phyloP scores from a whole-genome alignment of 2,797 vertebrate genomes.

The Smutsia temminckii region DNA sequence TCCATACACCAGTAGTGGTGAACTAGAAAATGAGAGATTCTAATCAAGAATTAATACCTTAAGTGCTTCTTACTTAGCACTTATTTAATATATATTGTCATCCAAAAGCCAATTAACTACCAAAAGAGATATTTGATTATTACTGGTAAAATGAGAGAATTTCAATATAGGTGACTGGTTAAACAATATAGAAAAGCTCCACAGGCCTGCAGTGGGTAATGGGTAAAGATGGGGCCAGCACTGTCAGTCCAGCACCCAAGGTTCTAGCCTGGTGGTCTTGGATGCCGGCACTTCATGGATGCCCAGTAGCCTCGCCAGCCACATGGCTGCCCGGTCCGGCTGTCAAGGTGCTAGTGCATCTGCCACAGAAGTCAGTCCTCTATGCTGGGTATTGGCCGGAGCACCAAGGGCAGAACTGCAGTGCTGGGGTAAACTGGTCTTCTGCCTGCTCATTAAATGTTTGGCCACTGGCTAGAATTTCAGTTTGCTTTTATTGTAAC shows the following conservation, averaged over 20 bases:
- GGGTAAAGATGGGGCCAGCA: not conserved
- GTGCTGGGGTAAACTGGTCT: not conserved
- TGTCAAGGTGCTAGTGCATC: not conserved
- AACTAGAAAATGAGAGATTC: not conserved
- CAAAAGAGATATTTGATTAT: not conserved
- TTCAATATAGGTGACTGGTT: not conserved
- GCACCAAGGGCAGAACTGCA: not conserved
- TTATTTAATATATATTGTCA: not conserved
- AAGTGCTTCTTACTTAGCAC: not conserved
- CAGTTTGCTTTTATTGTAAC: not conserved
- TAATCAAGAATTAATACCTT: not conserved
- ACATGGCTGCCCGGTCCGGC: not conserved
- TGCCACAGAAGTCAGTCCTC: not conserved
- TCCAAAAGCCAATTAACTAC: not conserved
- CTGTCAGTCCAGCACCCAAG: not conserved
- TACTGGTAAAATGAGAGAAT: not conserved
- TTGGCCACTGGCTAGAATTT: not conserved
- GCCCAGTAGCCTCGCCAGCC: not conserved
- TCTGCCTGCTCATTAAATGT: not conserved
- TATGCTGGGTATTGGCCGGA: not conserved
- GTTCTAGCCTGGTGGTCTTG: not conserved
- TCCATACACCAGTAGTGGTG: not conserved
- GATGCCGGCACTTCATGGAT: not conserved
- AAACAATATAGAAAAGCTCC: not conserved
- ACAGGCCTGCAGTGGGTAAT: not conserved